phyloP scores from a whole-genome alignment of 1,140 invertebrate genomes.

The Dreissena rostriformis region DNA sequence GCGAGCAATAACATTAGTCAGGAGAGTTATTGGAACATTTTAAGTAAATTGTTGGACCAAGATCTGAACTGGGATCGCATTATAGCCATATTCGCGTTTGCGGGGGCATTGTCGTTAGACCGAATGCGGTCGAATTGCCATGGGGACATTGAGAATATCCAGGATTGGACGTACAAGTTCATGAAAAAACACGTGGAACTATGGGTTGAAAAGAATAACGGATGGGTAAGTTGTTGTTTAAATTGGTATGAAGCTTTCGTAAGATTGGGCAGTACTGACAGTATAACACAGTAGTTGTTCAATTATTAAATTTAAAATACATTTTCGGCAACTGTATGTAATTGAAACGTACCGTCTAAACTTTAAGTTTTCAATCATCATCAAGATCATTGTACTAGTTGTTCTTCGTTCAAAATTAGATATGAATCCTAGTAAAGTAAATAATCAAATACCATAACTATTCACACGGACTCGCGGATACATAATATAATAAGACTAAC shows the following conservation, averaged over 20 bases:
- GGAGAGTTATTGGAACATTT: constrained; percentile 15
- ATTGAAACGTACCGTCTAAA: no score
- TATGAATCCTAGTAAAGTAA: no score
- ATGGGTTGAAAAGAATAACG: constrained; percentile 32
- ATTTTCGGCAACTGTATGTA: no score
- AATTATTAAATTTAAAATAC: no score
- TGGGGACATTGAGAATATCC: constrained; percentile 18
- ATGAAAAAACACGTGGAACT: constrained; percentile 21
- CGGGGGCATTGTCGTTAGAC: constrained; percentile 30
- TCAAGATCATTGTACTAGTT: no score
- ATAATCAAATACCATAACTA: no score
- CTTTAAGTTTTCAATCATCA: no score
- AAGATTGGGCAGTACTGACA: neutral
- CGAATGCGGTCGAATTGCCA: constrained; percentile 13
- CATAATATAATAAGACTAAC: no score
- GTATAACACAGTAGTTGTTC: neutral
- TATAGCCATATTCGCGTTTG: constrained; percentile 44
- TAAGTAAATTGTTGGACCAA: constrained; percentile 13
- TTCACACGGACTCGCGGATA: no score
- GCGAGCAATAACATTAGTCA: constrained; percentile 11
- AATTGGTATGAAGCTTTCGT: neutral
- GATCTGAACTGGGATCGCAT: constrained; percentile 38
- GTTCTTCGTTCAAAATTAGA: no score
- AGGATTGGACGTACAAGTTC: constrained; percentile 37
- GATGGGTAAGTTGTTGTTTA: constrained; percentile 5